Evolutionary conservation across 2,888 invertebrate species (phyloP).

Genomic region (Polymixis lichenea): DNA sequence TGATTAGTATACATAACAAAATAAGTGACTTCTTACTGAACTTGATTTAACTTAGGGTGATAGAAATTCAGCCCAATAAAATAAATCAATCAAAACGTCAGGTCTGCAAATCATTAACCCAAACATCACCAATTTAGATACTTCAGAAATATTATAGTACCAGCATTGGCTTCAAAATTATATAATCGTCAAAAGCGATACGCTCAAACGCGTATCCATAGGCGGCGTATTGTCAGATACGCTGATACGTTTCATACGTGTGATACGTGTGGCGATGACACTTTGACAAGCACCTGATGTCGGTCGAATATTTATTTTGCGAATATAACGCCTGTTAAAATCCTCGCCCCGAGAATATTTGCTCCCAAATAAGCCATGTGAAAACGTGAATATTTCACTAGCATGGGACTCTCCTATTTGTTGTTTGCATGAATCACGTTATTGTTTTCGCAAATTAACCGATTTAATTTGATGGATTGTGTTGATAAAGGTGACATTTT

Average conservation of each 20-base stretch:
- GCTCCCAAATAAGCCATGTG: slow-evolving; percentile 64
- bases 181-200: slow-evolving; percentile 31
- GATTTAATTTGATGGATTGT: slow-evolving; percentile 40
- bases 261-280: slow-evolving; percentile 67
- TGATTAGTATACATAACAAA: background rate
- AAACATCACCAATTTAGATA: background rate
- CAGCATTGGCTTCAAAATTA: slow-evolving; percentile 40
- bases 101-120: background rate
- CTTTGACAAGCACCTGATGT: slow-evolving; percentile 65
- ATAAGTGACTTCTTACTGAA: no score
- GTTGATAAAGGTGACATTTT: slow-evolving; percentile 6
- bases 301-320: slow-evolving; percentile 65
- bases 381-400: slow-evolving; percentile 66
- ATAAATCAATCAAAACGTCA: background rate
- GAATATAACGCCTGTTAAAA: slow-evolving; percentile 68
- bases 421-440: slow-evolving; percentile 63
- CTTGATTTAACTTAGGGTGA: background rate
- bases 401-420: slow-evolving; percentile 42
- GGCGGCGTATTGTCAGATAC: slow-evolving; percentile 34
- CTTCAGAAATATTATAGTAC: slow-evolving; percentile 17
- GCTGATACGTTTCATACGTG: slow-evolving; percentile 37
- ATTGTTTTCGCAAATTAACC: slow-evolving; percentile 60
- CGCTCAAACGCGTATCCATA: slow-evolving; percentile 36
- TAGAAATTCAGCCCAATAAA: background rate
- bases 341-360: slow-evolving; percentile 61